Conservation (phyloP, 2,113 vertebrate species). For the Uria lomvia region DNA sequence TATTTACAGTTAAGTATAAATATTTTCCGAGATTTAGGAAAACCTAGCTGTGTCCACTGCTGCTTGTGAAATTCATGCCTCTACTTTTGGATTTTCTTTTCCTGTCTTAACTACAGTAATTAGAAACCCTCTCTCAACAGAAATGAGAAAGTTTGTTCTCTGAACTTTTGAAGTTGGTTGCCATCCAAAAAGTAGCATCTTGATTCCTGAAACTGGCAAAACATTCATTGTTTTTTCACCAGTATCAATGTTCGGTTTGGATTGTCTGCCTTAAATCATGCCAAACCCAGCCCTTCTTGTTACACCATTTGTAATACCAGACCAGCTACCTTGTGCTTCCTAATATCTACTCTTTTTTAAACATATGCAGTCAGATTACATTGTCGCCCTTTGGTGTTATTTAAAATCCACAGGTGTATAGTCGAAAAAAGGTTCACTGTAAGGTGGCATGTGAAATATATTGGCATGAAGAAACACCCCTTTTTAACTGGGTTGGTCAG, state of each 20-base stretch:
- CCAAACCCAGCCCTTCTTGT: not conserved
- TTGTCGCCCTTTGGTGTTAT: not conserved
- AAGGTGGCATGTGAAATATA: constrained; percentile 16
- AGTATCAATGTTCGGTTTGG: not conserved
- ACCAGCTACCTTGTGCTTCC: not conserved
- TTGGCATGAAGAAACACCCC: constrained; percentile 36
- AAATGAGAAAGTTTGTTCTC: not conserved
- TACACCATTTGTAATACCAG: not conserved
- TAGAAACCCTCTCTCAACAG: not conserved
- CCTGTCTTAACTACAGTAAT: not conserved
- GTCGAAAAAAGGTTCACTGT: not conserved
- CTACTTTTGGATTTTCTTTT: not conserved
- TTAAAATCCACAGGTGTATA: not conserved
- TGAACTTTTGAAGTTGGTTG: not conserved
- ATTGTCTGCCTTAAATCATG: not conserved
- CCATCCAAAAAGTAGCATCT: not conserved
- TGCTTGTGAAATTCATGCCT: not conserved
- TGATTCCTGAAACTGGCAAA: not conserved
- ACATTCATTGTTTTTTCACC: not conserved
- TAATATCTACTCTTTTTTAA: not conserved
- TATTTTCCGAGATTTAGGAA: not conserved
- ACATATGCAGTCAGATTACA: not conserved
- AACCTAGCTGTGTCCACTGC: not conserved
- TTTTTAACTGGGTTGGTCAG: constrained; percentile 17
- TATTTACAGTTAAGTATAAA: not conserved